Conservation (phyloP, 37 sponge, comb jelly and placozoan species). For the Haliclona indistincta region DNA sequence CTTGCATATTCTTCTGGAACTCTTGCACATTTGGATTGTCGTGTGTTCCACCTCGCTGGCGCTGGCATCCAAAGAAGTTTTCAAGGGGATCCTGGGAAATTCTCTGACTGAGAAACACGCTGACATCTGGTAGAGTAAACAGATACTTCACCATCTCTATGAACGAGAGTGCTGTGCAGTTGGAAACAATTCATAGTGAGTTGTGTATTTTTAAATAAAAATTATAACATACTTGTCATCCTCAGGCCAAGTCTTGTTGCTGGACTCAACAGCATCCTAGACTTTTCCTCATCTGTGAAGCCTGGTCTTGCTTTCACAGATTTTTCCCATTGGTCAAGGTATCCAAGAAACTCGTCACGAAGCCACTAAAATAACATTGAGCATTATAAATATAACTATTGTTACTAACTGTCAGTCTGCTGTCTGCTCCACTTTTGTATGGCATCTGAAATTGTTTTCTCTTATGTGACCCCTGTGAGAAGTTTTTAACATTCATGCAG, state of each 20-base stretch:
- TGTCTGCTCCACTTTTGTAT: conserved; percentile 10
- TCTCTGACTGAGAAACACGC: too few relatives aligned
- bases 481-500: conserved; percentile 18
- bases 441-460: conserved; percentile 13
- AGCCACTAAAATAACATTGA: conserved; percentile 23
- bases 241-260: conserved; percentile 29
- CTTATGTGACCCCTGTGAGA: conserved; percentile 4
- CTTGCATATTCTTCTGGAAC: too few relatives aligned
- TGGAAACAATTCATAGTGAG: too few relatives aligned
- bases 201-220: too few relatives aligned
- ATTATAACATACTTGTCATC: conserved; percentile 46
- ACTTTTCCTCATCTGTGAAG: neutral
- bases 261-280: conserved; percentile 28
- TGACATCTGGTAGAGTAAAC: too few relatives aligned
- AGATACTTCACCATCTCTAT: too few relatives aligned
- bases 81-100: too few relatives aligned
- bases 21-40: too few relatives aligned
- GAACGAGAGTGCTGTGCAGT: too few relatives aligned
- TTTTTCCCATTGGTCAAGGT: conserved; percentile 16
- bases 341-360: conserved; percentile 1
- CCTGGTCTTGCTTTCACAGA: neutral
- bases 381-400: neutral
- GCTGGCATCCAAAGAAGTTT: too few relatives aligned
- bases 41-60: too few relatives aligned
- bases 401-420: conserved; percentile 13